Percentiles rank a stretch among this genome's conserved stretches.
phyloP scores from a whole-genome alignment of 2,888 invertebrate genomes.

The Drosophila rubida region DNA sequence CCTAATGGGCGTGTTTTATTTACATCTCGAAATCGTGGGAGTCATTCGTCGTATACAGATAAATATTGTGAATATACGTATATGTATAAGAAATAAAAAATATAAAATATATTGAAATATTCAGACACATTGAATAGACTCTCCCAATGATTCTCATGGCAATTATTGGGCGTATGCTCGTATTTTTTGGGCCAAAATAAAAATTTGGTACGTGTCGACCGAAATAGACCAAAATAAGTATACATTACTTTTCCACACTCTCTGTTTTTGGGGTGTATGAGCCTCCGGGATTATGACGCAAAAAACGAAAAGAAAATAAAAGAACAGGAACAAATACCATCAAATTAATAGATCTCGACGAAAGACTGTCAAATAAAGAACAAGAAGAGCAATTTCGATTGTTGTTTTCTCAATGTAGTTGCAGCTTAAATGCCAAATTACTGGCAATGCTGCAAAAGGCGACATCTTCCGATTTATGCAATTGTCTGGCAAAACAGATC shows the following conservation, averaged over 20 bases:
- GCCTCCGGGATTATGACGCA: slow-evolving; percentile 39
- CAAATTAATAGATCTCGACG: not conserved
- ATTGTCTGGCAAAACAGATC: slow-evolving; percentile 36
- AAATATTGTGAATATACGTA: slow-evolving; percentile 1
- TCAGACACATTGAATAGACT: slow-evolving; percentile 3
- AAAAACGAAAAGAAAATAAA: slow-evolving; percentile 19
- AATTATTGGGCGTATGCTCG: slow-evolving; percentile 21
- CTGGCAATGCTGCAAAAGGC: slow-evolving; percentile 36
- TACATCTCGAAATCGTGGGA: slow-evolving; percentile 44
- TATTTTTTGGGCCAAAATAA: slow-evolving; percentile 44
- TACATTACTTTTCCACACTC: slow-evolving; percentile 13
- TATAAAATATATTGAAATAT: slow-evolving; percentile 8
- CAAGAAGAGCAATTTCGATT: slow-evolving; percentile 1
- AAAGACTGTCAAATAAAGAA: slow-evolving; percentile 4
- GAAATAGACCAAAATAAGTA: slow-evolving; percentile 56
- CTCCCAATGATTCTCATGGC: slow-evolving; percentile 12
- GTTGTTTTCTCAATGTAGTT: not conserved
- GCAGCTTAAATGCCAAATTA: slow-evolving; percentile 45
- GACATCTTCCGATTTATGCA: slow-evolving; percentile 50
- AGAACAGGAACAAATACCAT: slow-evolving; percentile 10
- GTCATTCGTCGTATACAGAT: slow-evolving; percentile 13
- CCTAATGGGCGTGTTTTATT: slow-evolving; percentile 60
- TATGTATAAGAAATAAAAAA: not conserved
- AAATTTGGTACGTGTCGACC: slow-evolving; percentile 53
- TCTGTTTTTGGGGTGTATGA: slow-evolving; percentile 4